Evolutionary conservation across 23 tunicate species (phyloP), one percentile per base, ranked within the genome.

Genomic region (Phallusia fumigata): DNA sequence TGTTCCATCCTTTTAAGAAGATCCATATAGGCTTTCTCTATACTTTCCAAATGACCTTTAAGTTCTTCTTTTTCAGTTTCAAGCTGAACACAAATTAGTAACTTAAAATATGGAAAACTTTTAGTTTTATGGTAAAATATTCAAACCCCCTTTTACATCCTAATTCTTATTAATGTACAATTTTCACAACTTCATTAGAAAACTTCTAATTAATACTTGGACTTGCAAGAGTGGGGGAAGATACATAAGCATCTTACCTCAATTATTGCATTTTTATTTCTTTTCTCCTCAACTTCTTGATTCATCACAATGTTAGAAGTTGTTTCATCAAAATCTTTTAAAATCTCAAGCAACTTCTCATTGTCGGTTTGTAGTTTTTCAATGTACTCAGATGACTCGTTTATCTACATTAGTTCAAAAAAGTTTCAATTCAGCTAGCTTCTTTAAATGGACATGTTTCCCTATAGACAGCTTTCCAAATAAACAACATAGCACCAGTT

Each of bases 11-110:
- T 34, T 73, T 86, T 79, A 33, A 86, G 83, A 12, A 85, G 69
- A 30, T 85, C 88, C 36, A 85, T 52, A 36, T 85, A 85, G 36
- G 88, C 88, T 50, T 85, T 85, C 74, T 85, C 88, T 1, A 85
- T 82, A 45, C 88, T 85, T 65, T 85, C 88, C 65, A 85, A 31
- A 47, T 85, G 83, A 65, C 32, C 10, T 21, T 76, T 26, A 1
- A 80, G 35, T 58, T 85, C 69, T 30, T 79, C 83, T 3, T 85
- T 81, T 30, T 85, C 88, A 11, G 16, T 44, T 18, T 32, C 65
- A 51, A 79, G 65, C 88, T 85, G 12, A 8, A 36, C 5, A 58
- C 5, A 26, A 5, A 65, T 6, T 6, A 78, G 36, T 40, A 5
- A 40, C 47, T 40, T 40, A 40, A 40, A 40, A 40, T 22, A n/a